A percentile compares a stretch with the other conserved stretches of the same genome.
These are phyloP conservation scores for Mya arenaria DNA, from an alignment of 1,140 invertebrate species.

Conservation along the genomic window DNA sequence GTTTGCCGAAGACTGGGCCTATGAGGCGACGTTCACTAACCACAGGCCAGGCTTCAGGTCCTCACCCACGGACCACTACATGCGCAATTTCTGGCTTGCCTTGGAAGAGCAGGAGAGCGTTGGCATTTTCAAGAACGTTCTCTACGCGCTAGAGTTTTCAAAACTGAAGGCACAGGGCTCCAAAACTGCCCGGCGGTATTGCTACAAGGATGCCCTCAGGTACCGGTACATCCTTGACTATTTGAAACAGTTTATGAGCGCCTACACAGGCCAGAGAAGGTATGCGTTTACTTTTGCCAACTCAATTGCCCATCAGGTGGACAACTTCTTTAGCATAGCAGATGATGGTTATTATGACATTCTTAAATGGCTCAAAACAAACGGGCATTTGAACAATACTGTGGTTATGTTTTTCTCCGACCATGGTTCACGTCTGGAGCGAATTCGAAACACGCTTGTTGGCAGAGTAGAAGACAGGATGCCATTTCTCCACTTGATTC, in stretches of 20 bases:
- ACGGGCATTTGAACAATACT: conserved; percentile 82
- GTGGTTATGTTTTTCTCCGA: conserved; percentile 93
- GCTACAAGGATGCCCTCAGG: conserved; percentile 39
- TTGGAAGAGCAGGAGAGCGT: conserved; percentile 62
- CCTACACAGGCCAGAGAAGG: conserved; percentile 40
- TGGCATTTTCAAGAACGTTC: conserved; percentile 7
- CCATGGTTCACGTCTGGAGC: conserved; percentile 95
- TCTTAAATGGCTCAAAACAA: conserved; percentile 71
- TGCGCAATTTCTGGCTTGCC: conserved; percentile 78
- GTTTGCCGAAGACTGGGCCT: conserved; percentile 81
- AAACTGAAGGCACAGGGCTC: conserved; percentile 36
- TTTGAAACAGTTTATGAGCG: conserved; percentile 43
- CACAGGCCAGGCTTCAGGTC: conserved; percentile 78
- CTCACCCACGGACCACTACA: conserved; percentile 81
- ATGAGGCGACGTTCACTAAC: conserved; percentile 81
- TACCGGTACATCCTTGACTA: conserved; percentile 47
- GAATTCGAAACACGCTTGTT: conserved; percentile 90
- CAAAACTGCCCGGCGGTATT: no score
- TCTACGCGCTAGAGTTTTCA: conserved; percentile 36
- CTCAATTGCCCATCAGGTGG: conserved; percentile 47
- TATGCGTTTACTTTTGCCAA: conserved; percentile 36
- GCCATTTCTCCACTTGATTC: conserved; percentile 90
- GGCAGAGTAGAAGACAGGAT: conserved; percentile 93
- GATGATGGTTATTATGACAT: conserved; percentile 64
- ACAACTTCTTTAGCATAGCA: conserved; percentile 50